Evolutionary conservation across 2,888 invertebrate genomes (phyloP).

Genomic region (Biston stratarius): DNA sequence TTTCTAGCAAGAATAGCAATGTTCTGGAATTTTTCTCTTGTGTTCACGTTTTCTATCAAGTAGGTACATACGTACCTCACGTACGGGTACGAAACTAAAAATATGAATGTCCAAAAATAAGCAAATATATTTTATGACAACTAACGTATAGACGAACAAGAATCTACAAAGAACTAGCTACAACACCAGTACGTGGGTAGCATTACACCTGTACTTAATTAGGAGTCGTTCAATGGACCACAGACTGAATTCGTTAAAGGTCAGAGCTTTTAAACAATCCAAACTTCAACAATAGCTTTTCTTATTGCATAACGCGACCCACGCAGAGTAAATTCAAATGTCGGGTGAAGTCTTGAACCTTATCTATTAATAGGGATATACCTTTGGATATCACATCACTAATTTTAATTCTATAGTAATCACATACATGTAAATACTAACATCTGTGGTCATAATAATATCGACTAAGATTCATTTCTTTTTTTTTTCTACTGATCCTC

Average conservation of each 20-base stretch:
- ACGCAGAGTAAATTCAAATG: constrained; percentile 40
- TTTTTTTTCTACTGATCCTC: too few relatives aligned
- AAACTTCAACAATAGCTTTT: constrained; percentile 24
- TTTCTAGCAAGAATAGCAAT: too few relatives aligned
- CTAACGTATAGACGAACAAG: neutral
- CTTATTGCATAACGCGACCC: constrained; percentile 26
- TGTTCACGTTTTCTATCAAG: too few relatives aligned
- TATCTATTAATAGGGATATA: constrained; percentile 26
- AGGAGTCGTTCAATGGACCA: constrained; percentile 13
- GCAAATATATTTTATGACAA: neutral
- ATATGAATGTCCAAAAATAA: too few relatives aligned
- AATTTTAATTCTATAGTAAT: too few relatives aligned
- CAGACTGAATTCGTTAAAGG: constrained; percentile 22
- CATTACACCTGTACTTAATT: constrained; percentile 9
- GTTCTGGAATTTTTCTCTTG: too few relatives aligned
- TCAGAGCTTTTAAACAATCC: constrained; percentile 32
- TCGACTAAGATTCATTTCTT: too few relatives aligned
- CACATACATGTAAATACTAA: too few relatives aligned
- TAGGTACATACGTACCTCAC: too few relatives aligned
- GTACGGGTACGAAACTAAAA: too few relatives aligned
- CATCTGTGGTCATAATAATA: too few relatives aligned
- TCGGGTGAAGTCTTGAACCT: constrained; percentile 42
- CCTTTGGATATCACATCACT: too few relatives aligned
- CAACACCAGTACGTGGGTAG: constrained; percentile 7
- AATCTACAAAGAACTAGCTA: neutral